A percentile compares a stretch with the other conserved stretches of the same genome.
Evolutionary conservation across 2,888 invertebrate genomes (phyloP).

Genomic region (Thera obeliscata): DNA sequence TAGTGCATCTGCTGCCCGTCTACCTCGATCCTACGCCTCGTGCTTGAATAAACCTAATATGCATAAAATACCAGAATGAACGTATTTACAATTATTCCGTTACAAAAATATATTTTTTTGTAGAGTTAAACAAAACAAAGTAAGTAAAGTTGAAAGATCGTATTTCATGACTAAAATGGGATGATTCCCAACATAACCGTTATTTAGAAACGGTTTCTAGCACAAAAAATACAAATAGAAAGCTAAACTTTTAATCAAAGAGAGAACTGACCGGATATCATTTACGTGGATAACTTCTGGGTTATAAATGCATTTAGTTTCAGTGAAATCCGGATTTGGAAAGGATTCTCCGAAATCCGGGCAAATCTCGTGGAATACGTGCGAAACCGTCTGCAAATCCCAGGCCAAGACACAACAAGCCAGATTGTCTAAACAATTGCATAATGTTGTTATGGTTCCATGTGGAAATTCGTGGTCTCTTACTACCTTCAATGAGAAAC

Average conservation of each 20-base stretch:
- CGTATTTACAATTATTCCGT: too few relatives aligned
- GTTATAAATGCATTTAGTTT: conserved; percentile 26
- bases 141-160: too few relatives aligned
- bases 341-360: conserved; percentile 31
- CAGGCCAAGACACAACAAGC: conserved; percentile 16
- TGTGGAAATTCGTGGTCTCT: neutral
- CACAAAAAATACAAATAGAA: neutral
- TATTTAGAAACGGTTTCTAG: too few relatives aligned
- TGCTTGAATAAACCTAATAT: too few relatives aligned
- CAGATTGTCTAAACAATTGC: conserved; percentile 15
- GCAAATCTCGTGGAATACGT: conserved; percentile 32
- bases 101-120: too few relatives aligned
- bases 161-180: too few relatives aligned
- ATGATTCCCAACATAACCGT: too few relatives aligned
- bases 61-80: too few relatives aligned
- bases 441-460: conserved; percentile 2
- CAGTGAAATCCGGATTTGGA: conserved; percentile 31
- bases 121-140: too few relatives aligned
- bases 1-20: too few relatives aligned
- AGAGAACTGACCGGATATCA: conserved; percentile 3
- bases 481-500: neutral
- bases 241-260: neutral
- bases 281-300: conserved; percentile 18
- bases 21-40: too few relatives aligned
- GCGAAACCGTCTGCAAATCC: conserved; percentile 27